phyloP scores from a whole-genome alignment of 1,140 invertebrate species.

The Drosophila tristis region DNA sequence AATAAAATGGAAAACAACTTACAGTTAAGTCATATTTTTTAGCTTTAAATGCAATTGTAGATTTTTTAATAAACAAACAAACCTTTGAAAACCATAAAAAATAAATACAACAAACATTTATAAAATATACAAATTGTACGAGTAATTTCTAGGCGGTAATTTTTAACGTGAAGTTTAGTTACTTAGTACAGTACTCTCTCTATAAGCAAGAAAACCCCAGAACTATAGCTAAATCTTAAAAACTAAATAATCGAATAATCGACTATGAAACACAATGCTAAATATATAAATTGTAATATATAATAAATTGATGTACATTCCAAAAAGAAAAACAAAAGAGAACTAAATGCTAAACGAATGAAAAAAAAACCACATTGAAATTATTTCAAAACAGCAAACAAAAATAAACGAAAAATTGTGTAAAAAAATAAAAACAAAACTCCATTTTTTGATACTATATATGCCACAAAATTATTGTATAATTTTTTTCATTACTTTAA shows the following conservation, averaged over 20 bases:
- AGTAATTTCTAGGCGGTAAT: constrained; percentile 71
- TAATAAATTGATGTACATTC: constrained; percentile 64
- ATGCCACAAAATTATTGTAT: constrained; percentile 34
- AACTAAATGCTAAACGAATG: constrained; percentile 32
- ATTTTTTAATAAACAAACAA: constrained; percentile 68
- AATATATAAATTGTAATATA: constrained; percentile 53
- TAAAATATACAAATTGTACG: constrained; percentile 59
- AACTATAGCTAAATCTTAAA: constrained; percentile 79
- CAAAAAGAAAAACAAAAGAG: constrained; percentile 31
- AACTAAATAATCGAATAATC: constrained; percentile 57
- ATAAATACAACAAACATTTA: constrained; percentile 47
- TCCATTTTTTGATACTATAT: constrained; percentile 59
- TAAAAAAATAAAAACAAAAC: constrained; percentile 43
- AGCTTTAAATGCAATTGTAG: constrained; percentile 83
- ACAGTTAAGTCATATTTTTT: constrained; percentile 81
- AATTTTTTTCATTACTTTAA: constrained; percentile 19
- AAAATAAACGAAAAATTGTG: constrained; percentile 65
- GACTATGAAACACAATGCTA: constrained; percentile 67
- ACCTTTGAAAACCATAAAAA: constrained; percentile 33
- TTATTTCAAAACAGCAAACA: constrained; percentile 58
- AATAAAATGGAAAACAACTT: constrained; percentile 44
- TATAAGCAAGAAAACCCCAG: constrained; percentile 41
- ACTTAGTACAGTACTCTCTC: constrained; percentile 78
- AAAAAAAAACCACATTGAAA: constrained; percentile 46
- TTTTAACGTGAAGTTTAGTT: constrained; percentile 75